A percentile compares a stretch with the other conserved stretches of the same genome.
These are phyloP conservation scores for Pachycephus smyrnensis DNA, from an alignment of 2,888 invertebrate species.

Conservation along the genomic window DNA sequence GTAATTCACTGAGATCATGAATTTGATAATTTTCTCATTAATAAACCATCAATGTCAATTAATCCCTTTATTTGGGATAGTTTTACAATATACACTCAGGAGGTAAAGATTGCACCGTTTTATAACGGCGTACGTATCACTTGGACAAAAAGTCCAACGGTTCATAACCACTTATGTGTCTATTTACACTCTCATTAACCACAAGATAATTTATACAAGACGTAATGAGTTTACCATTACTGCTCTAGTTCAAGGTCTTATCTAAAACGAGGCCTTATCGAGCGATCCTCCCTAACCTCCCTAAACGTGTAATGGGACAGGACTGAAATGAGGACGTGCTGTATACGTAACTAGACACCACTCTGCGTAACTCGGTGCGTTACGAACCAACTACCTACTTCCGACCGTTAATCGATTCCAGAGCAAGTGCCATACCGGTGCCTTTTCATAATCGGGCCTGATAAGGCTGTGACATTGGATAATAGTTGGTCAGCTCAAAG, in stretches of 20 bases:
- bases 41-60: neutral
- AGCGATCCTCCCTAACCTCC: neutral
- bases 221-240: neutral
- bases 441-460: neutral
- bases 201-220: neutral
- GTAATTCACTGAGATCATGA: neutral
- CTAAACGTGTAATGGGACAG: neutral
- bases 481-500: neutral
- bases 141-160: too few species aligned
- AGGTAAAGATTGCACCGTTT: neutral
- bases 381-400: conserved; percentile 46
- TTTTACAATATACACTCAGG: neutral
- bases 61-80: neutral
- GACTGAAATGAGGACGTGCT: conserved; percentile 19
- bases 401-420: conserved; percentile 37
- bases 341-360: conserved; percentile 30
- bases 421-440: conserved; percentile 1
- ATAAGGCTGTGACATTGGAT: neutral
- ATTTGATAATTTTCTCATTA: neutral
- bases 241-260: conserved; percentile 9
- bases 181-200: too few species aligned
- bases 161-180: too few species aligned
- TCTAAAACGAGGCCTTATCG: neutral
- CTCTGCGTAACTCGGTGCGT: conserved; percentile 42
- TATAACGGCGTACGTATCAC: too few species aligned